Base-by-base conservation (phyloP, 2,888 invertebrate species). In the Papilio protenor region DNA sequence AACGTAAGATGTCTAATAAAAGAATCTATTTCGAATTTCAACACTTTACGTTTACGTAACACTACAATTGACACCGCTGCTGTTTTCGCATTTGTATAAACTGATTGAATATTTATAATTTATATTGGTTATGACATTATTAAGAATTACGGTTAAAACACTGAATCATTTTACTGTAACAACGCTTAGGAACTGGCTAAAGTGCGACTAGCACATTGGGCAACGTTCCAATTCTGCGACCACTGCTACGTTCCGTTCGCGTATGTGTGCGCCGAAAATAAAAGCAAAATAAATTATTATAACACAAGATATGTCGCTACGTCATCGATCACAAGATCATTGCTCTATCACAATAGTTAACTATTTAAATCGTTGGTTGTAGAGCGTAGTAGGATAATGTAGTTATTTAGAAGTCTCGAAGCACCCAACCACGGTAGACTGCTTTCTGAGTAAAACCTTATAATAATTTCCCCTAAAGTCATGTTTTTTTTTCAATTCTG, bases 201-300 rank as follows among this genome's bases (percentile, higher is more conserved):
- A 85, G 87, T 88, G 85, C 88, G 90, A 89, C 87, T 87, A 89
- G 85, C 88, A 83, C 84, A 86, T 90, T 90, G 92, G 94, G 94
- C 94, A 88, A 79, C 77, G 92, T 86, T 93, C 94, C 94, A 94
- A 94, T 91, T 88, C 90, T 92, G 91, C 91, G 92, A 87, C 89
- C 89, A 91, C 85, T 88, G 82, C 82, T 83, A 83, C 82, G 82
- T 90, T 89, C 89, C 89, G 85, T 80, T 79, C 84, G 85, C 84
- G 85, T 84, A 83, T 85, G 85, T 86, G 87, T 87, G 86, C 83
- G 85, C 82, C 81, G 75, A 82, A 85, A 85, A 84, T 84, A 83
- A 80, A 80, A 82, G 66, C 71, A 73, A 73, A 73, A 73, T 57
- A 69, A 71, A 76, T 64, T 71, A 75, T 70, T 23, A 45, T 16